Conservation (phyloP, 1,140 invertebrate species). For the Acromyrmex heyeri region DNA sequence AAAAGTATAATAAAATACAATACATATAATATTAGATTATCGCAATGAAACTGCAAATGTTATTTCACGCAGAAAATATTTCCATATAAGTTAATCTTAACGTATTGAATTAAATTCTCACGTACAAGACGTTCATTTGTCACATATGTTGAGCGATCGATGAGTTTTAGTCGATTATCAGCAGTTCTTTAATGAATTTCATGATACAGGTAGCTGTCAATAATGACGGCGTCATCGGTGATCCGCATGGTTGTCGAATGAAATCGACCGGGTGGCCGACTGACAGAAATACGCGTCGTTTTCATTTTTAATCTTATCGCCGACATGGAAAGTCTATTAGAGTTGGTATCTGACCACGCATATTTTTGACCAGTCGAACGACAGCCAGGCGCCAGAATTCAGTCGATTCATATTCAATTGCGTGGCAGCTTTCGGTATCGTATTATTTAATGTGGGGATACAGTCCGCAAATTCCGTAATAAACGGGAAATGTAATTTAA, state of each 20-base stretch:
- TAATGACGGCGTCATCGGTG: constrained; percentile 5
- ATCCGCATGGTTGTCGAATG: constrained; percentile 27
- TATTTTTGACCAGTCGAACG: constrained; percentile 52
- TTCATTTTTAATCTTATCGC: constrained; percentile 61
- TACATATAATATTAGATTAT: background rate
- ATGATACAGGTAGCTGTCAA: constrained; percentile 39
- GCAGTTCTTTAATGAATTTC: constrained; percentile 30
- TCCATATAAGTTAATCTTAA: background rate
- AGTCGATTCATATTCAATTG: constrained; percentile 53
- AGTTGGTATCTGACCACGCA: constrained; percentile 37
- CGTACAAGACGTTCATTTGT: background rate
- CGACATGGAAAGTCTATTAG: constrained; percentile 63
- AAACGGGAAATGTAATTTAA: constrained; percentile 60
- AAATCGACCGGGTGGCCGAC: constrained; percentile 54
- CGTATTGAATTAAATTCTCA: background rate
- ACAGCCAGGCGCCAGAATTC: constrained; percentile 28
- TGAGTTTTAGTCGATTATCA: constrained; percentile 33
- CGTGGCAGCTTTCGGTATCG: constrained; percentile 49
- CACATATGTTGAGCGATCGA: constrained; percentile 9
- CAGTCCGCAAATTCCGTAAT: constrained; percentile 48
- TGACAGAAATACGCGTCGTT: constrained; percentile 59
- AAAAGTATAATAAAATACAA: too few species aligned
- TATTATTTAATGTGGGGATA: constrained; percentile 54
- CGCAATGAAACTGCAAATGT: background rate
- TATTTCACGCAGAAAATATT: background rate